A percentile compares a stretch with the other conserved stretches of the same genome.
phyloP scores from a whole-genome alignment of 2,113 vertebrate species.

The Saccopteryx bilineata region DNA sequence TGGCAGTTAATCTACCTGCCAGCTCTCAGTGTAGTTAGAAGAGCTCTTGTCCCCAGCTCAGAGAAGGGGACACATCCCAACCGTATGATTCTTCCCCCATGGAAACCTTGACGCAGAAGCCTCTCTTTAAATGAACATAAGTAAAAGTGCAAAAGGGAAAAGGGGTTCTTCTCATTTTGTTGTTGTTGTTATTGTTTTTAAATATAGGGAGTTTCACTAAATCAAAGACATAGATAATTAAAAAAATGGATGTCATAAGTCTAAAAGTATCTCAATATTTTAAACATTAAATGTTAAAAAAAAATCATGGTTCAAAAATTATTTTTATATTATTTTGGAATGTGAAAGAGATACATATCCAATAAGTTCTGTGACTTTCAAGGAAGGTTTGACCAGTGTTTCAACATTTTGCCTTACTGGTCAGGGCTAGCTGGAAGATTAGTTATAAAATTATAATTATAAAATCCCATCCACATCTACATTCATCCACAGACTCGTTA shows the following conservation, averaged over 20 bases:
- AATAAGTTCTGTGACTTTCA: background rate
- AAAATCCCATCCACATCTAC: background rate
- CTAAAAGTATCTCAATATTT: background rate
- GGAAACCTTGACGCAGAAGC: background rate
- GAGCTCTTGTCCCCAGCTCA: background rate
- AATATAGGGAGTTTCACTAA: background rate
- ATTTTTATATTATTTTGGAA: slow-evolving; percentile 28
- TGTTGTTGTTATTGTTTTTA: background rate
- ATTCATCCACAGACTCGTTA: background rate
- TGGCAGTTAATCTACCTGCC: background rate
- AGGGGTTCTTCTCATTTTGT: background rate
- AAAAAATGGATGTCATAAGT: background rate
- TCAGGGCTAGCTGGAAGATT: background rate
- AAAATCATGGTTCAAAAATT: background rate
- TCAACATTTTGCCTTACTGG: background rate
- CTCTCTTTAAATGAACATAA: background rate
- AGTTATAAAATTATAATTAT: background rate
- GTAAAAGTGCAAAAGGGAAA: background rate
- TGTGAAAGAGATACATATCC: background rate
- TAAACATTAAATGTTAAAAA: background rate
- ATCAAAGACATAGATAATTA: background rate
- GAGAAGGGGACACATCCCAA: background rate
- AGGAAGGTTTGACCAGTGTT: background rate
- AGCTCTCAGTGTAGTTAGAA: background rate
- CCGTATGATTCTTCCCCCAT: rapidly evolving